Conservation (phyloP, 2,888 invertebrate species). For the Mesoligia furuncula region DNA sequence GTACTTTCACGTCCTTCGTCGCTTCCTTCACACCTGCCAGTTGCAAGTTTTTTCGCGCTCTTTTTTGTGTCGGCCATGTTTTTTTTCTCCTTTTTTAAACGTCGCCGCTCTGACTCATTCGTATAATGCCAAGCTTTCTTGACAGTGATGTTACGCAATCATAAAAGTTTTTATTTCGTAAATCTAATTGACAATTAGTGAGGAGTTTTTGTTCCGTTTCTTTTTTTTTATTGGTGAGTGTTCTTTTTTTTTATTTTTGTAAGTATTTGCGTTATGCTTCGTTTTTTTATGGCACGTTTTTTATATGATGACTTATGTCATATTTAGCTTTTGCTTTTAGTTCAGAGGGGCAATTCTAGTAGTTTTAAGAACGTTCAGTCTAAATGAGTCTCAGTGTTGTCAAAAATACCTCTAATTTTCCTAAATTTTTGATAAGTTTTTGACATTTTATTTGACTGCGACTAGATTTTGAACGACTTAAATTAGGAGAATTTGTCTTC, state of each 20-base stretch:
- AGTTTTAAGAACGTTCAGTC: background rate
- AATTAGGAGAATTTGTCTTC: background rate
- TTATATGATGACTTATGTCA: conserved; percentile 7
- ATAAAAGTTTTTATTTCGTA: conserved; percentile 58
- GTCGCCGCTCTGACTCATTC: conserved; percentile 71
- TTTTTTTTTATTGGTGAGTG: conserved; percentile 45
- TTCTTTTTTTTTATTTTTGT: conserved; percentile 21
- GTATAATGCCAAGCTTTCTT: conserved; percentile 70
- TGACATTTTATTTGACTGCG: too few relatives aligned
- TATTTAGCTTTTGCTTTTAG: conserved; percentile 24
- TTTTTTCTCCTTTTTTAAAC: conserved; percentile 68
- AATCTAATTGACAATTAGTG: conserved; percentile 51
- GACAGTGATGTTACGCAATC: conserved; percentile 71
- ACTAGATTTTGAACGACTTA: background rate
- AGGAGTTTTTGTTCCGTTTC: conserved; percentile 38
- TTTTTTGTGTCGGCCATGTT: conserved; percentile 76
- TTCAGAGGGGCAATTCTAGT: background rate
- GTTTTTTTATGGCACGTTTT: conserved; percentile 4
- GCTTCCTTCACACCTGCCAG: conserved; percentile 75
- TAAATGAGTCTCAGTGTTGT: background rate
- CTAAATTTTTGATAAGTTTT: too few relatives aligned
- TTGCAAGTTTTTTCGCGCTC: conserved; percentile 69
- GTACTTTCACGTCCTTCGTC: conserved; percentile 80
- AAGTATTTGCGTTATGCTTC: conserved; percentile 11
- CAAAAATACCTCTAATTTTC: background rate